Conservation (phyloP, 2,797 vertebrate genomes). For the Gila robusta region DNA sequence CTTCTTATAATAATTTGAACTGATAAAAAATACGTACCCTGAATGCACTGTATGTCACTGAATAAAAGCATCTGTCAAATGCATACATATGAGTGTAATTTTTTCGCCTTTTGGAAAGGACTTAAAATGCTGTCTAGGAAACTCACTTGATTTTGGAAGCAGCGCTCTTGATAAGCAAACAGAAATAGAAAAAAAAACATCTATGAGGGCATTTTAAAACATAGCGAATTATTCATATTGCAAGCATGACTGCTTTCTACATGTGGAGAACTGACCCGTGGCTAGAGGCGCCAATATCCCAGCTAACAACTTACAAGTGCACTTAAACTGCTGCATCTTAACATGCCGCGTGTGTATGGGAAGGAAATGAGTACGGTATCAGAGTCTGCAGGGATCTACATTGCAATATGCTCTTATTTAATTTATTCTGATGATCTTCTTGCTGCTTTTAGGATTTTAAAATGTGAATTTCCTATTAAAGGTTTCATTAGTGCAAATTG, state of each 20-base stretch:
- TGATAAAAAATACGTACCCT: neutral
- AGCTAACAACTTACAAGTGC: neutral
- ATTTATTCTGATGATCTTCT: slow-evolving; percentile 20
- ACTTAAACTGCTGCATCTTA: slow-evolving; percentile 5
- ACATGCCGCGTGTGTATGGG: slow-evolving; percentile 18
- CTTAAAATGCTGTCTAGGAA: neutral
- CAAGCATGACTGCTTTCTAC: neutral
- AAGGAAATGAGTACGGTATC: too few relatives aligned
- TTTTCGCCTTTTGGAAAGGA: neutral
- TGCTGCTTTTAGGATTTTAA: neutral
- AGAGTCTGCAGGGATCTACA: slow-evolving; percentile 16
- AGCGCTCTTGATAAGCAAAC: neutral
- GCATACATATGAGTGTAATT: neutral
- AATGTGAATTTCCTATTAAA: neutral
- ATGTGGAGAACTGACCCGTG: slow-evolving; percentile 4
- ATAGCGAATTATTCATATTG: neutral
- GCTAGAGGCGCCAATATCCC: neutral
- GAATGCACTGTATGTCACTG: neutral
- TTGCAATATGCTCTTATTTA: neutral
- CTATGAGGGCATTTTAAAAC: slow-evolving; percentile 13
- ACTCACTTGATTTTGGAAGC: slow-evolving; percentile 1
- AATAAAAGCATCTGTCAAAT: neutral
- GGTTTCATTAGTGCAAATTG: neutral
- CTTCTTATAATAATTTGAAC: neutral
- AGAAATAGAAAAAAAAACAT: slow-evolving; percentile 1